A percentile compares a stretch with the other conserved stretches of the same genome.
Conservation (phyloP, 92 coral and sea anemone genomes). For the Porites rus region DNA sequence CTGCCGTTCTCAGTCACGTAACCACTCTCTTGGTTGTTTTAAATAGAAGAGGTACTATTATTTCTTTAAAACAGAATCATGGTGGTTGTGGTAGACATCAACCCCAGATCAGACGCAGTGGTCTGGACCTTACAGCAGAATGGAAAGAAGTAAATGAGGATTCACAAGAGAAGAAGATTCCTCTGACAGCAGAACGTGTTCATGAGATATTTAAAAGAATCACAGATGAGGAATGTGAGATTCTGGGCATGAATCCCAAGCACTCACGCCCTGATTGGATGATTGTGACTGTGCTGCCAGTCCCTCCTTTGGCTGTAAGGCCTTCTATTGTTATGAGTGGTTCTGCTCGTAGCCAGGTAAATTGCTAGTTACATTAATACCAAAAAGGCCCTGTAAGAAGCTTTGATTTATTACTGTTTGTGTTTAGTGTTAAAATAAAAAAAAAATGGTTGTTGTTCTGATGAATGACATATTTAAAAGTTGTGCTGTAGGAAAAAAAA, state of each 20-base stretch:
- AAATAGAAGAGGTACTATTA: background rate
- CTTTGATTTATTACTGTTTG: background rate
- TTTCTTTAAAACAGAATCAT: constrained; percentile 69
- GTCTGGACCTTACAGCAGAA: constrained; percentile 95
- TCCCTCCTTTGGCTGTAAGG: constrained; percentile 97
- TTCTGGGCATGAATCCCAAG: constrained; percentile 90
- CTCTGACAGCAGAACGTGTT: constrained; percentile 97
- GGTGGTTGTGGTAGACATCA: constrained; percentile 99
- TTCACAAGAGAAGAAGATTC: constrained; percentile 95
- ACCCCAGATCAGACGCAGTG: constrained; percentile 91
- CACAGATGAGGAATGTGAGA: constrained; percentile 97
- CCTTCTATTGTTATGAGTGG: constrained; percentile 99
- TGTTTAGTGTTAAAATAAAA: background rate
- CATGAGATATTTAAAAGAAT: constrained; percentile 97
- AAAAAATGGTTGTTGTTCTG: background rate
- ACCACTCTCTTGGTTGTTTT: background rate
- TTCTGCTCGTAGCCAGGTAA: constrained; percentile 97
- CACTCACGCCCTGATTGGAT: constrained; percentile 98
- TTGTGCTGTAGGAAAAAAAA: background rate
- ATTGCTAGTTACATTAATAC: background rate
- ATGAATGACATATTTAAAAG: background rate
- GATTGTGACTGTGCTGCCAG: constrained; percentile 97
- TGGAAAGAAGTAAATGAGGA: constrained; percentile 99
- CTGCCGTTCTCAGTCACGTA: too few relatives aligned
- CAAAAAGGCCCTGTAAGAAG: background rate